phyloP scores from a whole-genome alignment of 2,888 invertebrate species.

The Lithodes maja region DNA sequence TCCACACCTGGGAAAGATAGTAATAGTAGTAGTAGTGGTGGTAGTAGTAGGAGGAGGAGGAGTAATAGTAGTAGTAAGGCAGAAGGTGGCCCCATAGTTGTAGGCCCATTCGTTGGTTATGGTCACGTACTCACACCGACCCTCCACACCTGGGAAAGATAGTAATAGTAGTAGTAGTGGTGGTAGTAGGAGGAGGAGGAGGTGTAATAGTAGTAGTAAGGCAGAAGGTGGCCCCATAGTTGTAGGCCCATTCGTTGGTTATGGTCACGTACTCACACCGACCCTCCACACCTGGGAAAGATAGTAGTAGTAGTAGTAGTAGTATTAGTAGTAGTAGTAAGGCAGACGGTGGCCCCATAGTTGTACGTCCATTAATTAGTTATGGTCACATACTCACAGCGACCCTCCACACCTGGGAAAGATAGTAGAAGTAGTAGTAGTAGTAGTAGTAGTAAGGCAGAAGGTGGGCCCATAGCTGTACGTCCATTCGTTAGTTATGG shows the following conservation, averaged over 20 bases:
- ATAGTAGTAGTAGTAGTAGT: no score
- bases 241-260: slow-evolving; percentile 15
- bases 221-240: slow-evolving; percentile 25
- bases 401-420: slow-evolving; percentile 1
- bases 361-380: slow-evolving; percentile 18
- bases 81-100: slow-evolving; percentile 30
- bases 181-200: no score
- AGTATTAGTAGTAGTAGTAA: no score
- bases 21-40: not conserved
- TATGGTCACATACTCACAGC: not conserved
- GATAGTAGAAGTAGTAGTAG: not conserved
- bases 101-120: slow-evolving; percentile 15
- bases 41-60: no score
- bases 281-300: not conserved
- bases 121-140: not conserved
- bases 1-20: not conserved
- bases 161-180: not conserved
- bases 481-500: slow-evolving; percentile 11
- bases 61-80: no score
- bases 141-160: not conserved
- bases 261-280: not conserved
- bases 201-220: no score
- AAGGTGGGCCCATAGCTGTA: slow-evolving; percentile 24
- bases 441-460: not conserved
- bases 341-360: slow-evolving; percentile 17